A percentile compares a stretch with the other conserved stretches of the same genome.
These are phyloP conservation scores for Campoplex capitator DNA, from an alignment of 2,888 invertebrate genomes.

Conservation along the genomic window DNA sequence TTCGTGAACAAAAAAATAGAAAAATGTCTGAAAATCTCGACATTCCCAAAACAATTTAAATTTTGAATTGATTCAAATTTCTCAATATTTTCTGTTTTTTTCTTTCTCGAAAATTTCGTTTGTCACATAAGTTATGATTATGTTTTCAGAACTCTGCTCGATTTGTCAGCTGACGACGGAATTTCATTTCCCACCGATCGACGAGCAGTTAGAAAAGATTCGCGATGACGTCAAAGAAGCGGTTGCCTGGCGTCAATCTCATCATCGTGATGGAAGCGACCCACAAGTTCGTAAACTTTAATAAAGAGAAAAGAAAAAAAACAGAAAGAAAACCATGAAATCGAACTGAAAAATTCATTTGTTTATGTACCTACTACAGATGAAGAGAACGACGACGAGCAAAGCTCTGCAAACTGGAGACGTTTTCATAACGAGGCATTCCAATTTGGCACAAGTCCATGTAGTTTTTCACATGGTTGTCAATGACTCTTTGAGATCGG, in stretches of 20 bases:
- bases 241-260: conserved; percentile 85
- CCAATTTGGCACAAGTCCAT: conserved; percentile 97
- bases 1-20: background rate
- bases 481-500: conserved; percentile 90
- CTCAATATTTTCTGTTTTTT: background rate
- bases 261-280: conserved; percentile 81
- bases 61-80: background rate
- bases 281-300: conserved; percentile 69
- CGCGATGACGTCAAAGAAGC: conserved; percentile 87
- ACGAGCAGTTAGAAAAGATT: conserved; percentile 93
- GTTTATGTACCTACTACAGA: conserved; percentile 70
- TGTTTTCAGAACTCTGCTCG: conserved; percentile 87
- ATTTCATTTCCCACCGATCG: conserved; percentile 96
- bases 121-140: background rate
- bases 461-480: conserved; percentile 98
- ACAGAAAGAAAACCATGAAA: background rate
- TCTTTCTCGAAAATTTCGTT: no score
- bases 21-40: background rate
- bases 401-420: conserved; percentile 92
- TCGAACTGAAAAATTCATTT: conserved; percentile 11
- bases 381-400: conserved; percentile 84
- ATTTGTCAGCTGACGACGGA: conserved; percentile 94
- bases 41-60: background rate
- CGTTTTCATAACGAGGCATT: conserved; percentile 94
- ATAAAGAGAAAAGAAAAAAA: conserved; percentile 22